Conservation (phyloP, 2,113 vertebrate genomes). For the Sterrhoptilus dennistouni region DNA sequence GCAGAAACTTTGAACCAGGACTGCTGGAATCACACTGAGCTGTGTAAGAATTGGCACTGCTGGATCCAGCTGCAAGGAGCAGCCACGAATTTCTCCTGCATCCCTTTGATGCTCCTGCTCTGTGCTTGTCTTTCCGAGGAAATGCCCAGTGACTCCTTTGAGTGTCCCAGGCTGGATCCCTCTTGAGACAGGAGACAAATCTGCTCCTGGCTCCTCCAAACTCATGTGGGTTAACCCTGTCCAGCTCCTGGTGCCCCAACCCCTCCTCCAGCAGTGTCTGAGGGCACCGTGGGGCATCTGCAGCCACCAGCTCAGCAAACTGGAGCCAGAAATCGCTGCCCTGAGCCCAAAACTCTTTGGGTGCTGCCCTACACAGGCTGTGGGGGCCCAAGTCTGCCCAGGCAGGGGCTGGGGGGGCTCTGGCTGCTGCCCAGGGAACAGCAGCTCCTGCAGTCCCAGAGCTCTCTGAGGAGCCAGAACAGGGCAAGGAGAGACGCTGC, state of each 20-base stretch:
- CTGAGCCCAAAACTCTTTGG: background rate
- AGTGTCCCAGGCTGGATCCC: background rate
- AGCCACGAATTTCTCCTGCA: background rate
- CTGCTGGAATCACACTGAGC: fast-evolving
- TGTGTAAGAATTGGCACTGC: background rate
- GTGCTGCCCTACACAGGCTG: background rate
- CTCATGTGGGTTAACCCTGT: fast-evolving
- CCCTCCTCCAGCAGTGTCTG: background rate
- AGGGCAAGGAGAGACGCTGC: background rate
- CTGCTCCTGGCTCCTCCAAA: background rate
- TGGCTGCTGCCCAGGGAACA: background rate
- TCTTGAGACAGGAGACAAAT: background rate
- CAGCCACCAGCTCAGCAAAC: background rate
- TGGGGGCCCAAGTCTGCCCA: background rate
- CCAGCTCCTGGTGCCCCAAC: background rate
- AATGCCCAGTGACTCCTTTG: no score
- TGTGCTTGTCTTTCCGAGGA: background rate
- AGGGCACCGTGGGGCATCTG: background rate
- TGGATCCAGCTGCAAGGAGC: background rate
- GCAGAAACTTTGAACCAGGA: no score
- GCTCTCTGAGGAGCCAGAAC: background rate
- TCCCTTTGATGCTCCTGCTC: background rate
- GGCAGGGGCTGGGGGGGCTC: background rate
- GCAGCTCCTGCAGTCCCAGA: no score
- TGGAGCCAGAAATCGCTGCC: background rate